A percentile compares a stretch with the other conserved stretches of the same genome.
phyloP scores from a whole-genome alignment of 1,140 invertebrate species.

The Dryas iulia region DNA sequence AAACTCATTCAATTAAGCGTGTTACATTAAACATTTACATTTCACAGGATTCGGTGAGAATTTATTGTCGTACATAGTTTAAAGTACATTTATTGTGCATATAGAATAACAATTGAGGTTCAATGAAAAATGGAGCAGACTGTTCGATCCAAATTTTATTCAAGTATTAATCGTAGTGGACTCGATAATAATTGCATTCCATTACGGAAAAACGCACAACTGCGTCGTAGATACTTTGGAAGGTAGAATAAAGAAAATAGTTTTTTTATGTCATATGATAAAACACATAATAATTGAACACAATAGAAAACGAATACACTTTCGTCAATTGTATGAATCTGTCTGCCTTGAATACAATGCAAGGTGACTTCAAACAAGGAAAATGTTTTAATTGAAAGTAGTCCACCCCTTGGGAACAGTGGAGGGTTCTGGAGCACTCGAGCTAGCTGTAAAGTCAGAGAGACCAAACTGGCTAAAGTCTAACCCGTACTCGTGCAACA shows the following conservation, averaged over 20 bases:
- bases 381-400: conserved; percentile 57
- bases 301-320: neutral
- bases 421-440: conserved; percentile 43
- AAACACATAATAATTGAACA: neutral
- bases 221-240: neutral
- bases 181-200: neutral
- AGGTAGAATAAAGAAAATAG: neutral
- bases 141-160: too few species aligned
- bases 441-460: conserved; percentile 50
- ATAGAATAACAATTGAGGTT: too few species aligned
- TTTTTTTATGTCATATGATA: neutral
- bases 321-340: neutral
- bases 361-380: neutral
- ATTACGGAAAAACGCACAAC: conserved; percentile 6
- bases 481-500: conserved; percentile 81
- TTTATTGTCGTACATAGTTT: too few species aligned
- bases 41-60: neutral
- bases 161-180: neutral
- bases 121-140: too few species aligned
- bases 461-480: conserved; percentile 78
- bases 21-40: neutral
- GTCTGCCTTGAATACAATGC: neutral
- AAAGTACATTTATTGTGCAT: too few species aligned
- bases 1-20: neutral
- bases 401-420: conserved; percentile 69